These are phyloP conservation scores for Sebastes trivittatus DNA, from an alignment of 2,797 vertebrate genomes.

Conservation along the genomic window DNA sequence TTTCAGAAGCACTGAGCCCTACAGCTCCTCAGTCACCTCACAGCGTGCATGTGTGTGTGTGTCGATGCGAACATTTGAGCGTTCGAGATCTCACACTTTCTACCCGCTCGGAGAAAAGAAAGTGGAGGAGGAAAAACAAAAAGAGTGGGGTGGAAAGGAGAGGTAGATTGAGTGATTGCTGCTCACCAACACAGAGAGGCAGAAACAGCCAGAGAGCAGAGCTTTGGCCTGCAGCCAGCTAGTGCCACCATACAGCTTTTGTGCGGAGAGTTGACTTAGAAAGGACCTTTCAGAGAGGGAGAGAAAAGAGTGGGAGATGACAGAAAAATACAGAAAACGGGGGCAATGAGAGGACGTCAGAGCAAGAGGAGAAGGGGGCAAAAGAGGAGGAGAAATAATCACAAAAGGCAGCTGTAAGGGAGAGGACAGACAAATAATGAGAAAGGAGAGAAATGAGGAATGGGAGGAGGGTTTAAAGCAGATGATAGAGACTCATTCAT, in stretches of 20 bases:
- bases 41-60: slow-evolving; percentile 21
- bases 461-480: slow-evolving; percentile 33
- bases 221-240: slow-evolving; percentile 68
- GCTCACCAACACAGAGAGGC: slow-evolving; percentile 40
- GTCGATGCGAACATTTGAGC: slow-evolving; percentile 21
- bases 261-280: slow-evolving; percentile 75
- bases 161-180: slow-evolving; percentile 57
- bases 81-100: slow-evolving; percentile 53
- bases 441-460: slow-evolving; percentile 36
- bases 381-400: slow-evolving; percentile 32
- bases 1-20: slow-evolving; percentile 64
- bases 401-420: slow-evolving; percentile 52
- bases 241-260: slow-evolving; percentile 76
- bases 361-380: slow-evolving; percentile 8
- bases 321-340: slow-evolving; percentile 47
- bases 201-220: slow-evolving; percentile 55
- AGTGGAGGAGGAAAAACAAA: slow-evolving; percentile 44
- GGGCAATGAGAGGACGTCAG: slow-evolving; percentile 30
- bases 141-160: slow-evolving; percentile 24
- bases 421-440: slow-evolving; percentile 42
- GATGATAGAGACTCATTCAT: slow-evolving; percentile 54
- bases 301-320: slow-evolving; percentile 60
- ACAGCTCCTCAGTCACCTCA: slow-evolving; percentile 52
- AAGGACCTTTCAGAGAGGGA: slow-evolving; percentile 69
- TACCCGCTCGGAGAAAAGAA: slow-evolving; percentile 52